A percentile compares a stretch with the other conserved stretches of the same genome.
phyloP scores from a whole-genome alignment of 2,113 vertebrate species.

The Corythornis madagascariensis region DNA sequence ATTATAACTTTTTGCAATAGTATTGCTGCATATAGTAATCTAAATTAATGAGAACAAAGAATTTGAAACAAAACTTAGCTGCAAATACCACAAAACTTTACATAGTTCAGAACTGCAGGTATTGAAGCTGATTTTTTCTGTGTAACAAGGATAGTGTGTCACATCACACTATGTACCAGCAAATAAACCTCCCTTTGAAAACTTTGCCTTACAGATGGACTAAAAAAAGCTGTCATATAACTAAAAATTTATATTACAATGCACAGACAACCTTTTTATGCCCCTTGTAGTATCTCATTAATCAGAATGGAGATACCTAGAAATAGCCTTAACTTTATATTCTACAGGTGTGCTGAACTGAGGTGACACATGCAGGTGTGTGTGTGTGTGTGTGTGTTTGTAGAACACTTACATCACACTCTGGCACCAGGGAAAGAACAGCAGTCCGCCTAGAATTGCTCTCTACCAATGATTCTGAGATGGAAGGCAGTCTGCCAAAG shows the following conservation, averaged over 20 bases:
- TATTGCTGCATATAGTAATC: background rate
- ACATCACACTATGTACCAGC: background rate
- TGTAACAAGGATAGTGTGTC: fast-evolving
- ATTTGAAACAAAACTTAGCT: background rate
- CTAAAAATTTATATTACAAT: background rate
- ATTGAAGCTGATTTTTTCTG: background rate
- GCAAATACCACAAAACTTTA: background rate
- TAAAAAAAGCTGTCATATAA: background rate
- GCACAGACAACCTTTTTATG: background rate
- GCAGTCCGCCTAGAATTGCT: background rate
- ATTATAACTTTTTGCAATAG: background rate
- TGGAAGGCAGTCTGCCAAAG: background rate
- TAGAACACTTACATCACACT: background rate
- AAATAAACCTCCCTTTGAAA: background rate
- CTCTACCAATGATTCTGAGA: background rate
- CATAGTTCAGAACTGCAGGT: background rate
- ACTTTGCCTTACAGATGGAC: background rate
- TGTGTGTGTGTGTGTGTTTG: background rate
- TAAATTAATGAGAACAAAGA: background rate
- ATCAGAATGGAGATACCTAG: background rate
- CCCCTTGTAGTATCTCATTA: background rate
- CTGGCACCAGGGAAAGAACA: background rate
- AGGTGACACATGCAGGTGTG: background rate
- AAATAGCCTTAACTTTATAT: background rate
- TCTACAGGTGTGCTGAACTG: too few species aligned